Evolutionary conservation across 2,888 invertebrate genomes (phyloP).

Genomic region (Lymantria monacha): DNA sequence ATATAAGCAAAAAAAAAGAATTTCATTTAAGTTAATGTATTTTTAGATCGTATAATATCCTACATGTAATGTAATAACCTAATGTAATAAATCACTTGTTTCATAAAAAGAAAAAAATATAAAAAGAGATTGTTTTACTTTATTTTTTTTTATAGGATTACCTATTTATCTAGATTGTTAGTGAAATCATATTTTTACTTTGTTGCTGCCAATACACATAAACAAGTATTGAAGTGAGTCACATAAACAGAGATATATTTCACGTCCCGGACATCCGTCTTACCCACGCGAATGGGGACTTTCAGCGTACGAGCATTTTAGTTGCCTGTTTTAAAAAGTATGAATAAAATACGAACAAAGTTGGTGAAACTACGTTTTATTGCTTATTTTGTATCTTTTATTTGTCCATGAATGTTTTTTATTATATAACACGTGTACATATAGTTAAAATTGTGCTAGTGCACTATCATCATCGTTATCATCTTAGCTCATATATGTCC

Average conservation of each 20-base stretch:
- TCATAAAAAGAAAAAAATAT: no score
- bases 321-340: conserved; percentile 38
- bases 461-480: no score
- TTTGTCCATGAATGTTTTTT: conserved; percentile 1
- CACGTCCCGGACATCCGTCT: conserved; percentile 52
- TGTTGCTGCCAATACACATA: conserved; percentile 21
- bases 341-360: conserved; percentile 13
- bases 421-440: not conserved
- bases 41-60: no score
- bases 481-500: no score
- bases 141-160: not conserved
- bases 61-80: no score
- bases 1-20: no score
- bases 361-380: conserved; percentile 10
- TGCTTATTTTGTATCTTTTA: conserved; percentile 6
- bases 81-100: no score
- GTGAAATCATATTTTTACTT: not conserved
- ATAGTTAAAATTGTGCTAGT: no score
- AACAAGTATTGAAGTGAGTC: conserved; percentile 31
- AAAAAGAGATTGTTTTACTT: no score
- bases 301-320: conserved; percentile 27
- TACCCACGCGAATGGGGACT: conserved; percentile 33
- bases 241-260: conserved; percentile 55
- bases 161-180: not conserved
- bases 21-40: no score